A percentile compares a stretch with the other conserved stretches of the same genome.
These are phyloP conservation scores for Anagrus nilaparvatae DNA, from an alignment of 1,140 invertebrate genomes.

Conservation along the genomic window DNA sequence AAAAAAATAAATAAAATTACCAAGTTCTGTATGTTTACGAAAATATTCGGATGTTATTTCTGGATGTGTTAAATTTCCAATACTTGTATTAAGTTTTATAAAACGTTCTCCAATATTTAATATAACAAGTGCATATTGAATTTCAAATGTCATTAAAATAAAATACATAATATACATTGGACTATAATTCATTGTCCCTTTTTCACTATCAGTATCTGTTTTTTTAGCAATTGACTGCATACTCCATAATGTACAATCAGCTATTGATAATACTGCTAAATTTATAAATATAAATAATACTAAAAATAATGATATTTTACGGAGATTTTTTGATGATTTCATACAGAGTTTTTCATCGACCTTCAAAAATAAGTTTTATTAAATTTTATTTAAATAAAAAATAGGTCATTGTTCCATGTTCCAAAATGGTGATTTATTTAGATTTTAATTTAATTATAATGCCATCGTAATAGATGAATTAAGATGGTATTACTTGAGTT, in stretches of 20 bases:
- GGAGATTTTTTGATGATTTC: constrained; percentile 21
- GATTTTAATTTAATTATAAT: too few species aligned
- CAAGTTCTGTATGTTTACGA: constrained; percentile 25
- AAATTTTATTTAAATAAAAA: too few species aligned
- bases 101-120: constrained; percentile 34
- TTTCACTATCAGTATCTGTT: constrained; percentile 17
- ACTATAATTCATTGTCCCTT: constrained; percentile 35
- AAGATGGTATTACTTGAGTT: too few species aligned
- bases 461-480: too few species aligned
- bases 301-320: constrained; percentile 22
- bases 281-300: constrained; percentile 16
- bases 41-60: constrained; percentile 22
- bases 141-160: constrained; percentile 30
- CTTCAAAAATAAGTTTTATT: too few species aligned
- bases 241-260: constrained; percentile 30
- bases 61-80: constrained; percentile 26
- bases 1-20: constrained; percentile 17
- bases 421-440: too few species aligned
- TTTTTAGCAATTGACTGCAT: constrained; percentile 21
- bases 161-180: constrained; percentile 37
- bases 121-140: constrained; percentile 32
- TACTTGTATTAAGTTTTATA: constrained; percentile 27
- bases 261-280: constrained; percentile 21
- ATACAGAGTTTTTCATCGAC: constrained; percentile 29
- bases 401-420: too few species aligned